Conservation (phyloP, 2,113 vertebrate species). For the Nerophis lumbriciformis region DNA sequence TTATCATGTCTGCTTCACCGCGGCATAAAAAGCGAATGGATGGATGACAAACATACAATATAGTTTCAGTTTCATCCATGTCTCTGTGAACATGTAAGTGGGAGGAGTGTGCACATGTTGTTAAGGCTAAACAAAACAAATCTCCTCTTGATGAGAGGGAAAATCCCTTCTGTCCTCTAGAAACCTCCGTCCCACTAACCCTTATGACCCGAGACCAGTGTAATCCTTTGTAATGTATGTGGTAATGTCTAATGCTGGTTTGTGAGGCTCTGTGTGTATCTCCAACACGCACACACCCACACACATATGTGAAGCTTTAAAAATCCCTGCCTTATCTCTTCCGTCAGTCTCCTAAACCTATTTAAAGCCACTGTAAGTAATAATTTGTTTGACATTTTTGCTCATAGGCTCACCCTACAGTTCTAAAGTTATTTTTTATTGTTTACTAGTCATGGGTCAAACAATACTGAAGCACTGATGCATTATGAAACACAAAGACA, state of each 20-base stretch:
- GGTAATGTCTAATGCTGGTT: constrained; percentile 20
- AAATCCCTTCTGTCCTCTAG: constrained; percentile 26
- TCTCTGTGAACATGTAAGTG: constrained; percentile 7
- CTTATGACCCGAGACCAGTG: constrained; percentile 24
- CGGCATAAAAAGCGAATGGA: no score
- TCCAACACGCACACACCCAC: neutral
- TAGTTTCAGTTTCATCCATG: constrained; percentile 9
- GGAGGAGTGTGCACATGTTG: constrained; percentile 1
- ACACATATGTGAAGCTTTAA: constrained; percentile 14
- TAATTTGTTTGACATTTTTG: no score
- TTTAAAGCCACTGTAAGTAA: neutral
- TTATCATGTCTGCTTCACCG: no score
- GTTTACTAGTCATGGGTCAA: no score
- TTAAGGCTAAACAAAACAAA: constrained; percentile 18
- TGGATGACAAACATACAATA: neutral
- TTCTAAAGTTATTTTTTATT: no score
- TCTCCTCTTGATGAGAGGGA: constrained; percentile 21
- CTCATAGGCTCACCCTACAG: no score
- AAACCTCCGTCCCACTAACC: constrained; percentile 41
- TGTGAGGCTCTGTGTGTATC: neutral
- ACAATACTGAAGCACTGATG: no score
- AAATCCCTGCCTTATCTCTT: constrained; percentile 15
- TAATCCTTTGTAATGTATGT: constrained; percentile 44
- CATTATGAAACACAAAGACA: no score
- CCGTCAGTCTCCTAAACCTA: constrained; percentile 15